phyloP scores from a whole-genome alignment of 2,113 vertebrate species.

The Neopipo cinnamomea region DNA sequence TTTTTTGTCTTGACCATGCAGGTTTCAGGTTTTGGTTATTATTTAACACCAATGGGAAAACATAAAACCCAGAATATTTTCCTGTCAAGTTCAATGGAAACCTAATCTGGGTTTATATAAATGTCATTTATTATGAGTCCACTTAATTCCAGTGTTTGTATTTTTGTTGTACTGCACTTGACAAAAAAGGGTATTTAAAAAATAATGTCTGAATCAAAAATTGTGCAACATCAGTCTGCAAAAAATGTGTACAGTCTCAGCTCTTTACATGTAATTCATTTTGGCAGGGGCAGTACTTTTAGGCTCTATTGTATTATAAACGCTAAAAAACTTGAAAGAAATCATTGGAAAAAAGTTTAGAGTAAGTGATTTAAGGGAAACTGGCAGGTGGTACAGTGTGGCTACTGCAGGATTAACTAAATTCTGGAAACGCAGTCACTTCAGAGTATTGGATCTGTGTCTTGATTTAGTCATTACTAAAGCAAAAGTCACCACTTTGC shows the following conservation, averaged over 20 bases:
- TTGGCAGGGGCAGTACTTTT: neutral
- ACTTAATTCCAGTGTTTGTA: neutral
- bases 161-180: neutral
- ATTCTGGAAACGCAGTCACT: slow-evolving; percentile 28
- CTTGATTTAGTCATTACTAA: slow-evolving; percentile 22
- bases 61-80: neutral
- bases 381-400: neutral
- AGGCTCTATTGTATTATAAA: slow-evolving; percentile 50
- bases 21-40: neutral
- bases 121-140: neutral
- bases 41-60: neutral
- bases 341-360: slow-evolving; percentile 38
- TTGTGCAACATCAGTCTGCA: neutral
- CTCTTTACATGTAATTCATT: slow-evolving; percentile 1
- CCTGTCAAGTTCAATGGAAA: neutral
- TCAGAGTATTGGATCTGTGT: neutral
- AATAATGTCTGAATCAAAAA: neutral
- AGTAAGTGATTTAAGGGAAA: slow-evolving; percentile 40
- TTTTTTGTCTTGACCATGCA: neutral
- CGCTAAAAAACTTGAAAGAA: slow-evolving; percentile 36
- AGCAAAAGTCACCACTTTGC: neutral
- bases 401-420: slow-evolving; percentile 15
- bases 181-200: neutral
- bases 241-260: neutral
- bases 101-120: neutral